Conservation (phyloP, 2,797 vertebrate species). For the Agapornis canus region DNA sequence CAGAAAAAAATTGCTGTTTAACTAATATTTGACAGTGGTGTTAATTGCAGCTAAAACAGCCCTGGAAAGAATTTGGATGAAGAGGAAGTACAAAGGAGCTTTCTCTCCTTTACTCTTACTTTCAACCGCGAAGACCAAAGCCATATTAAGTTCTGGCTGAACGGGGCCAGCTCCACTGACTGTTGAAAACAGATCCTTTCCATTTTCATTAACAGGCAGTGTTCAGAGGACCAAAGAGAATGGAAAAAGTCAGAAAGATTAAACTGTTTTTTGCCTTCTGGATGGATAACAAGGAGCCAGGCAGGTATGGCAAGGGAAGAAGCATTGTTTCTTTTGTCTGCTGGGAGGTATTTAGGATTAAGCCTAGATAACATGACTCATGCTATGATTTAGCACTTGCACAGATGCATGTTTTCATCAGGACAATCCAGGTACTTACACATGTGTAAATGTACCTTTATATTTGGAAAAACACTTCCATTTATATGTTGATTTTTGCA, state of each 20-base stretch:
- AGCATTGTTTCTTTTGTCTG: background rate
- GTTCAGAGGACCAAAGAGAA: background rate
- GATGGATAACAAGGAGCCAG: background rate
- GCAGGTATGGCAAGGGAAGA: background rate
- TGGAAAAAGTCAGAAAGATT: background rate
- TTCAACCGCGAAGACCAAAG: background rate
- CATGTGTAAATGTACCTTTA: background rate
- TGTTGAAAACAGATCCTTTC: background rate
- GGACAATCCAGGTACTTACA: background rate
- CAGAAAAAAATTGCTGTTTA: background rate
- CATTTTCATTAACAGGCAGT: background rate
- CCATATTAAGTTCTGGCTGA: background rate
- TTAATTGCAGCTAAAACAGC: background rate
- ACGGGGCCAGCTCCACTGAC: accelerated
- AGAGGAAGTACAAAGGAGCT: background rate
- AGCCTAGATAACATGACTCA: background rate
- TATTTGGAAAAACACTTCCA: background rate
- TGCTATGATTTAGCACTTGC: background rate
- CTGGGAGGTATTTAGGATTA: background rate
- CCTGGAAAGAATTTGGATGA: background rate
- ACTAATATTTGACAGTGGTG: background rate
- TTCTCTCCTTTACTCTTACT: background rate
- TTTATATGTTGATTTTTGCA: background rate
- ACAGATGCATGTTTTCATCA: background rate
- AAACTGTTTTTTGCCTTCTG: background rate